Conservation (phyloP, 2,797 vertebrate genomes). For the Melanotaenia trifasciata region DNA sequence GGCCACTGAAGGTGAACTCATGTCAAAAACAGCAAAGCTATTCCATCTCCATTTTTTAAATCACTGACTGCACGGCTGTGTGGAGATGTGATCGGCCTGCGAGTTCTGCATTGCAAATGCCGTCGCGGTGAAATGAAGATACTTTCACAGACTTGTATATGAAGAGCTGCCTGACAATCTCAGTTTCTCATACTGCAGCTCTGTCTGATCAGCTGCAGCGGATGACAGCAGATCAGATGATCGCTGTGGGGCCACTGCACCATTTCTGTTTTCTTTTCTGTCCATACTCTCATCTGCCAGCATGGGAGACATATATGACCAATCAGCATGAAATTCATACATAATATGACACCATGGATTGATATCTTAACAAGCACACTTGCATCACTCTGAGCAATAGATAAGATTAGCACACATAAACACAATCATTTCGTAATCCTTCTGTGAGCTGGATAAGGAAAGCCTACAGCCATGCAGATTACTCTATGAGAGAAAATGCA, state of each 20-base stretch:
- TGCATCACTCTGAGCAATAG: conserved; percentile 55
- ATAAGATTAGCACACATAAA: conserved; percentile 59
- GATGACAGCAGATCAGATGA: conserved; percentile 64
- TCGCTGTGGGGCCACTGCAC: conserved; percentile 37
- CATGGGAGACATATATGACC: conserved; percentile 28
- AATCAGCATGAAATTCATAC: conserved; percentile 56
- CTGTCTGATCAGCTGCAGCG: conserved; percentile 34
- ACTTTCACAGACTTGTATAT: conserved; percentile 54
- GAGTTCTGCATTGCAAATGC: conserved; percentile 25
- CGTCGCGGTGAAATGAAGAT: conserved; percentile 55
- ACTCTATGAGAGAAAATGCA: conserved; percentile 10
- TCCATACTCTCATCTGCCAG: conserved; percentile 30
- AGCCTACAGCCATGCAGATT: conserved; percentile 38
- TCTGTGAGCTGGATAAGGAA: conserved; percentile 44
- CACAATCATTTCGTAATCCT: conserved; percentile 50
- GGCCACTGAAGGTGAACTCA: conserved; percentile 46
- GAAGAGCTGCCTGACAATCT: conserved; percentile 52
- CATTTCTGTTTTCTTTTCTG: conserved; percentile 11
- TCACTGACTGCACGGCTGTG: conserved; percentile 17
- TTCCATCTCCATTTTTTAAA: conserved; percentile 59
- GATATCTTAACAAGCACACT: conserved; percentile 53
- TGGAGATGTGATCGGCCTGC: conserved; percentile 13
- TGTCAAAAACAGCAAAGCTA: conserved; percentile 42
- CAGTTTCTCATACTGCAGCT: conserved; percentile 23
- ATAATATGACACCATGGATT: conserved; percentile 54